A percentile compares a stretch with the other conserved stretches of the same genome.
Conservation (phyloP, 2,113 vertebrate genomes). For the Cromileptes altivelis region DNA sequence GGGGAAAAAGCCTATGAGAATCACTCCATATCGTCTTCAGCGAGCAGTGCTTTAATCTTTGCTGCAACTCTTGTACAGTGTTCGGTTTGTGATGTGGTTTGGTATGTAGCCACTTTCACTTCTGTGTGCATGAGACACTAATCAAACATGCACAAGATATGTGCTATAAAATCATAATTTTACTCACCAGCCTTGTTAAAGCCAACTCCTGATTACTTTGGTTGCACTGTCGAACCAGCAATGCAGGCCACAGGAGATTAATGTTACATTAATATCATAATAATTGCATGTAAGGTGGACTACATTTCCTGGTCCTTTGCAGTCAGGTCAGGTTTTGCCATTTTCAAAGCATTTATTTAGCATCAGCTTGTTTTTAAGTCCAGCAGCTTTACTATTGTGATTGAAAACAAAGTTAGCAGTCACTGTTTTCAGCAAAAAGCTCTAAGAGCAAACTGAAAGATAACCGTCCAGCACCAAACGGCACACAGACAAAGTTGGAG, state of each 20-base stretch:
- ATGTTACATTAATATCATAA: not conserved
- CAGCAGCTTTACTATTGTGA: not conserved
- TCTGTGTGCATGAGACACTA: not conserved
- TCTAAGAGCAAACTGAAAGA: not conserved
- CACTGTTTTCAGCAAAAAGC: not conserved
- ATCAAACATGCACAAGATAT: not conserved
- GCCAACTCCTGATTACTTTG: not conserved
- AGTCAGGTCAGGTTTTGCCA: not conserved
- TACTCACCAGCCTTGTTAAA: not conserved
- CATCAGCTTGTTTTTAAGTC: not conserved
- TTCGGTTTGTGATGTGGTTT: slow-evolving; percentile 2
- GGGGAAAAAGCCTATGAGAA: not conserved
- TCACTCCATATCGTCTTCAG: slow-evolving; percentile 17
- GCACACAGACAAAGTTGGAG: not conserved
- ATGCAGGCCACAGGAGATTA: not conserved
- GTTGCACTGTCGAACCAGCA: not conserved
- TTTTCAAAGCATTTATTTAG: not conserved
- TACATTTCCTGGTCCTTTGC: not conserved
- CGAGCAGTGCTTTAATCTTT: slow-evolving; percentile 9
- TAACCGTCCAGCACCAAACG: not conserved
- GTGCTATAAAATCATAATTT: not conserved
- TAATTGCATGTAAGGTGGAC: not conserved
- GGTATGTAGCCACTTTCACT: not conserved
- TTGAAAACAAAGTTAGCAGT: no score
- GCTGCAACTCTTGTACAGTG: not conserved